Percentiles rank a stretch among this genome's conserved stretches.
phyloP scores from a whole-genome alignment of 2,888 invertebrate genomes.

The Aethes cnicana region DNA sequence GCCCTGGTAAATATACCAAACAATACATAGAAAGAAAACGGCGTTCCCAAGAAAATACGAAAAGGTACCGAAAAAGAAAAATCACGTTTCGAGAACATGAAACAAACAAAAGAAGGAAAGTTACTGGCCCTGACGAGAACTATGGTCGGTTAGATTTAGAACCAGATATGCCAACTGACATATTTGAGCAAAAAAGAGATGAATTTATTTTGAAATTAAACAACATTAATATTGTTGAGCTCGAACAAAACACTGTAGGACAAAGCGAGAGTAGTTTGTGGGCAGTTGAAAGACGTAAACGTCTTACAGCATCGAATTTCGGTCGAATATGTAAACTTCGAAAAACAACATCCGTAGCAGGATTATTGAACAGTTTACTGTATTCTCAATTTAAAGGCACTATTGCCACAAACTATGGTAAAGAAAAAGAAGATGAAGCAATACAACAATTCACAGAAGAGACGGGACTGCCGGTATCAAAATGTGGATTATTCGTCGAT shows the following conservation, averaged over 20 bases:
- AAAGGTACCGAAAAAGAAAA: slow-evolving; percentile 19
- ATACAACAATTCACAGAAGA: slow-evolving; percentile 13
- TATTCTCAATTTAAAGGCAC: slow-evolving; percentile 27
- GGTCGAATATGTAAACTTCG: slow-evolving; percentile 29
- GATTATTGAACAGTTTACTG: slow-evolving; percentile 24
- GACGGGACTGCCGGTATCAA: slow-evolving; percentile 7
- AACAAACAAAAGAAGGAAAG: slow-evolving; percentile 17
- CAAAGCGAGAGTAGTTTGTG: slow-evolving; percentile 23
- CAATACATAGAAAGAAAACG: slow-evolving; percentile 18
- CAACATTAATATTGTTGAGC: background rate
- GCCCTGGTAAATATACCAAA: slow-evolving; percentile 21
- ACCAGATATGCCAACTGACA: background rate
- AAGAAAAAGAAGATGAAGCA: slow-evolving; percentile 25
- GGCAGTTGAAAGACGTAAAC: slow-evolving; percentile 27
- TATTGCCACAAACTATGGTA: slow-evolving; percentile 27
- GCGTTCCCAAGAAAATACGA: slow-evolving; percentile 9
- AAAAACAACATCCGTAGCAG: slow-evolving; percentile 26
- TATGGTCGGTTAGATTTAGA: background rate
- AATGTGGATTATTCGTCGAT: slow-evolving; percentile 26
- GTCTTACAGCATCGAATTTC: slow-evolving; percentile 28
- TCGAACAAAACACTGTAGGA: slow-evolving; percentile 14
- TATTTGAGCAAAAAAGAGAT: background rate
- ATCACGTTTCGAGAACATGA: background rate
- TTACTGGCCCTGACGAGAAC: slow-evolving; percentile 9
- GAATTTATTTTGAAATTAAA: background rate